phyloP scores from a whole-genome alignment of 1,140 invertebrate genomes.

The Neocloeon triangulifer region DNA sequence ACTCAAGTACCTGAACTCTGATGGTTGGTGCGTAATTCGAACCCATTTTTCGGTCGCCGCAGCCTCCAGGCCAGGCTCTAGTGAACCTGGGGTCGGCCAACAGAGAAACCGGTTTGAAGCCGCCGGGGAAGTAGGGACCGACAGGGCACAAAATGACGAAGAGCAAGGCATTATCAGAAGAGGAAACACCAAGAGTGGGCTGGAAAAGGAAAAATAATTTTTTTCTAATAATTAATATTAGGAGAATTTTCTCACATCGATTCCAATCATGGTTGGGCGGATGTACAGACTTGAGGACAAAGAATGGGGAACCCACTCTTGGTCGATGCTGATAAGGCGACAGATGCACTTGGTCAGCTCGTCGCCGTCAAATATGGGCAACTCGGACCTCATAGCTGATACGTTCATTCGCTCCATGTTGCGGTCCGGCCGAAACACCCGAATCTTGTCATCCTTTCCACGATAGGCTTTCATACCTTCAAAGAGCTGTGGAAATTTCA shows the following conservation, averaged over 20 bases:
- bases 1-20: slow-evolving; percentile 32
- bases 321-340: slow-evolving; percentile 73
- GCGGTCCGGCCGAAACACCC: slow-evolving; percentile 82
- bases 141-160: slow-evolving; percentile 85
- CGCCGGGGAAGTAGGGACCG: slow-evolving; percentile 66
- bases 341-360: slow-evolving; percentile 77
- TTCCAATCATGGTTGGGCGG: slow-evolving; percentile 88
- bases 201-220: slow-evolving; percentile 26
- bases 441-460: slow-evolving; percentile 77
- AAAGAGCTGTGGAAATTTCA: slow-evolving; percentile 52
- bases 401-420: slow-evolving; percentile 87
- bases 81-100: slow-evolving; percentile 59
- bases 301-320: slow-evolving; percentile 91
- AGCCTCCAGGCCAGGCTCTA: slow-evolving; percentile 88
- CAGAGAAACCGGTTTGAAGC: slow-evolving; percentile 48
- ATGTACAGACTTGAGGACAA: slow-evolving; percentile 81
- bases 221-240: slow-evolving; percentile 1
- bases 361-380: slow-evolving; percentile 73
- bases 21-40: slow-evolving; percentile 80
- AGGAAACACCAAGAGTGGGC: slow-evolving; percentile 75
- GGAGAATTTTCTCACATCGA: slow-evolving; percentile 52
- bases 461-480: slow-evolving; percentile 97
- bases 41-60: slow-evolving; percentile 86
- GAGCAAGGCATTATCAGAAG: slow-evolving; percentile 62
- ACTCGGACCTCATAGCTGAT: slow-evolving; percentile 57